Conservation (phyloP, 2,888 invertebrate genomes). For the Timema podura region DNA sequence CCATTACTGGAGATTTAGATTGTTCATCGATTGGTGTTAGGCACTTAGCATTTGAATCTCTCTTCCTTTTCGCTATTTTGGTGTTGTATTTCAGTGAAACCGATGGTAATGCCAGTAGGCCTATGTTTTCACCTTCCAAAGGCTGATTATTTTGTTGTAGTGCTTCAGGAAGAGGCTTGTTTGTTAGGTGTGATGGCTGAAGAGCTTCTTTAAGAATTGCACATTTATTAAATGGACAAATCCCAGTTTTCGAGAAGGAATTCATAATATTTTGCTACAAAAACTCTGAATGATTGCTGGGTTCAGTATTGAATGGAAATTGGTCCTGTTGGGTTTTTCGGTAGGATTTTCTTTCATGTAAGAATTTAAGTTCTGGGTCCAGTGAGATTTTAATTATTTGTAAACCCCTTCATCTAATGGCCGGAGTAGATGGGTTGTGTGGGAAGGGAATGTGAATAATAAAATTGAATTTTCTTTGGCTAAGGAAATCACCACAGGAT, state of each 20-base stretch:
- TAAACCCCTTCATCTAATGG: not conserved
- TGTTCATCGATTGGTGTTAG: not conserved
- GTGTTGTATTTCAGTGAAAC: not conserved
- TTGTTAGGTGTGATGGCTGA: not conserved
- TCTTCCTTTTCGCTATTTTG: not conserved
- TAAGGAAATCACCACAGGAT: not conserved
- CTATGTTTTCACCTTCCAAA: not conserved
- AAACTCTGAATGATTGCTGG: slow-evolving; percentile 9
- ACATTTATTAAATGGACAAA: not conserved
- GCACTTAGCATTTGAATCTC: not conserved
- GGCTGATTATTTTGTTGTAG: too few species aligned
- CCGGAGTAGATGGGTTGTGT: slow-evolving; percentile 1
- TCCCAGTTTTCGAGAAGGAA: slow-evolving; percentile 11
- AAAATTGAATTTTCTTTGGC: not conserved
- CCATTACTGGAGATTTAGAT: too few species aligned
- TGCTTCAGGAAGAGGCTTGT: too few species aligned
- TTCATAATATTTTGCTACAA: not conserved
- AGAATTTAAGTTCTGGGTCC: not conserved
- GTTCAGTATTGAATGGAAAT: slow-evolving; percentile 11
- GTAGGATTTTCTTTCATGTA: not conserved
- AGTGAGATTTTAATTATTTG: too few species aligned
- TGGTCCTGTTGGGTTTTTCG: slow-evolving; percentile 1
- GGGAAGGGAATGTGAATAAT: slow-evolving; percentile 6
- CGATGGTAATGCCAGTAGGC: not conserved
- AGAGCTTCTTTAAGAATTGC: slow-evolving; percentile 1